Evolutionary conservation across 2,888 invertebrate genomes (phyloP).

Genomic region (Neocrepidodera transversa): DNA sequence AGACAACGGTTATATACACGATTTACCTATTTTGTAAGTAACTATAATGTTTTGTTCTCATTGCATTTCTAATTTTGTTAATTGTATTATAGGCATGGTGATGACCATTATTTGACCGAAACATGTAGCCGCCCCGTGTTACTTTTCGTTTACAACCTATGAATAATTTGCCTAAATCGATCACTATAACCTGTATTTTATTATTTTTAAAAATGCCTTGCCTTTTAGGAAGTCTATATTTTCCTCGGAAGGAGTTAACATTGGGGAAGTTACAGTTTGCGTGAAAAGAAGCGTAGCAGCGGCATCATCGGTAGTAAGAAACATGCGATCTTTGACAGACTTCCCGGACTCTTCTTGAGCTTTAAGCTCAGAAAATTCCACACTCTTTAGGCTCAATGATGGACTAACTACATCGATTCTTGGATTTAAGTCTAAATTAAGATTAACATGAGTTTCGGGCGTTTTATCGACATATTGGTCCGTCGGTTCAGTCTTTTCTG

Average conservation of each 20-base stretch:
- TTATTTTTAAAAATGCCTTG: no score
- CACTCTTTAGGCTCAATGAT: slow-evolving; percentile 38
- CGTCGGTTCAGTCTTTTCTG: slow-evolving; percentile 48
- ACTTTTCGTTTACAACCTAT: no score
- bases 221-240: slow-evolving; percentile 60
- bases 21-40: no score
- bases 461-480: slow-evolving; percentile 49
- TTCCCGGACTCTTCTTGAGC: slow-evolving; percentile 34
- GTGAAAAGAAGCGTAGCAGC: slow-evolving; percentile 58
- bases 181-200: no score
- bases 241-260: slow-evolving; percentile 60
- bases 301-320: slow-evolving; percentile 56
- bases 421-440: slow-evolving; percentile 37
- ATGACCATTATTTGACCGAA: no score
- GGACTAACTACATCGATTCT: slow-evolving; percentile 37
- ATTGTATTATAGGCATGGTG: no score
- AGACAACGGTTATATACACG: no score
- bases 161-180: no score
- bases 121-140: no score
- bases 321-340: slow-evolving; percentile 58
- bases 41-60: no score
- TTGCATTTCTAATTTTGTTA: no score
- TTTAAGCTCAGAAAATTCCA: slow-evolving; percentile 28
- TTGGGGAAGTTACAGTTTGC: slow-evolving; percentile 60
- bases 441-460: slow-evolving; percentile 24